Conservation (phyloP, 2,113 vertebrate genomes). For the Athene cunicularia region DNA sequence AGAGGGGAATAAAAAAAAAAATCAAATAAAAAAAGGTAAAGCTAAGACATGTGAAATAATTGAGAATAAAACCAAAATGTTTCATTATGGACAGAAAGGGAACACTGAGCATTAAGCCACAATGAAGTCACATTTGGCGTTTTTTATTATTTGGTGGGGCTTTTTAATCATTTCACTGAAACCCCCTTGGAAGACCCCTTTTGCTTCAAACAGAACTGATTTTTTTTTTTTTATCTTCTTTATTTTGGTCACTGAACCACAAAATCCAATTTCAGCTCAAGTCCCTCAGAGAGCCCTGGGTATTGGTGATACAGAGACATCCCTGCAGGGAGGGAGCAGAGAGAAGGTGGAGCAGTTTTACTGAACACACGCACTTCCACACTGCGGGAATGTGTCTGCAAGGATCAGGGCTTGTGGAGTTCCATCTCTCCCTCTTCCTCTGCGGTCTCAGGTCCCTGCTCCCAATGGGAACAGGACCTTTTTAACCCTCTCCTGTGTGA, state of each 20-base stretch:
- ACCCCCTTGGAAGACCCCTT: neutral
- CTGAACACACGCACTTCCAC: neutral
- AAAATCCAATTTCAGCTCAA: constrained; percentile 23
- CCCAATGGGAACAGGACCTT: neutral
- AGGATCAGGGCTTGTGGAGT: neutral
- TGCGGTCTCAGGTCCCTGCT: neutral
- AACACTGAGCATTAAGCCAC: neutral
- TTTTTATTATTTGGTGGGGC: neutral
- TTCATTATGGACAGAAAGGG: neutral
- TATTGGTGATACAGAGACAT: neutral
- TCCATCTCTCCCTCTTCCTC: neutral
- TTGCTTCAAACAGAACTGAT: neutral
- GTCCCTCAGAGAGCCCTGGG: neutral
- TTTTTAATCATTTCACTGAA: neutral
- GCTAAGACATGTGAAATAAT: neutral
- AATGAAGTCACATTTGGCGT: neutral
- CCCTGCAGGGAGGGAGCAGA: neutral
- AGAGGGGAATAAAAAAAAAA: neutral
- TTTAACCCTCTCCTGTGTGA: neutral
- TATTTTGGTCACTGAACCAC: constrained; percentile 9
- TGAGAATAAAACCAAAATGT: neutral
- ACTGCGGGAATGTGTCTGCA: neutral
- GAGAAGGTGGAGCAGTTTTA: neutral
- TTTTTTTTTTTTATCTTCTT: neutral
- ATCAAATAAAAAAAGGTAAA: neutral